Evolutionary conservation across 2,113 vertebrate genomes (phyloP).

Genomic region (Otis tarda): DNA sequence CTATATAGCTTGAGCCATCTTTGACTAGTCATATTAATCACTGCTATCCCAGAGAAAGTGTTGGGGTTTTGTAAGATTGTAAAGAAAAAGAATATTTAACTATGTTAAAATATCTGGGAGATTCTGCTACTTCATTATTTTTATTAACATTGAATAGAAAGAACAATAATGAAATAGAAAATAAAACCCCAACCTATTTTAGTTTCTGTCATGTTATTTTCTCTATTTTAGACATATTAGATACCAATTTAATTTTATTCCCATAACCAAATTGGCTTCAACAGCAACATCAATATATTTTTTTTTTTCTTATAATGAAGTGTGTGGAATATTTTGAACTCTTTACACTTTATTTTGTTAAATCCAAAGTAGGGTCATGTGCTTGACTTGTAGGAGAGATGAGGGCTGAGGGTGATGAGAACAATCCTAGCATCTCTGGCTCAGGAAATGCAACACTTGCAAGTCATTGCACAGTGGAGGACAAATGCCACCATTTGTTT

Average conservation of each 20-base stretch:
- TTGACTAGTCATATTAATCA: background rate
- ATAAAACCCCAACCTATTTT: background rate
- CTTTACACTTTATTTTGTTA: background rate
- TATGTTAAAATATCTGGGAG: background rate
- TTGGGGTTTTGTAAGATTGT: accelerated
- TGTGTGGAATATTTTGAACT: background rate
- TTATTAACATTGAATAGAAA: background rate
- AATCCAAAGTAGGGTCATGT: background rate
- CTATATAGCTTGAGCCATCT: background rate
- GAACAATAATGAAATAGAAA: background rate
- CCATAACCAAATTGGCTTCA: background rate
- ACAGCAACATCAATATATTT: accelerated
- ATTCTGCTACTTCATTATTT: background rate
- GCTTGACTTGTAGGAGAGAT: background rate
- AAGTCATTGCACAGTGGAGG: background rate
- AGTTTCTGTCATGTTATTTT: background rate
- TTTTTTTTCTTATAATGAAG: background rate
- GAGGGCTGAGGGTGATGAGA: background rate
- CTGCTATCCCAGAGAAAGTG: background rate
- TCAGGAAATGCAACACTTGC: background rate
- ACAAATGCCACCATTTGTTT: background rate
- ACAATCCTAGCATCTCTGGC: background rate
- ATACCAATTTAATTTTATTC: background rate
- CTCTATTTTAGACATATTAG: background rate
- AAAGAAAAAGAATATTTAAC: background rate